phyloP scores from a whole-genome alignment of 2,113 vertebrate species.

The Diadophis punctatus region DNA sequence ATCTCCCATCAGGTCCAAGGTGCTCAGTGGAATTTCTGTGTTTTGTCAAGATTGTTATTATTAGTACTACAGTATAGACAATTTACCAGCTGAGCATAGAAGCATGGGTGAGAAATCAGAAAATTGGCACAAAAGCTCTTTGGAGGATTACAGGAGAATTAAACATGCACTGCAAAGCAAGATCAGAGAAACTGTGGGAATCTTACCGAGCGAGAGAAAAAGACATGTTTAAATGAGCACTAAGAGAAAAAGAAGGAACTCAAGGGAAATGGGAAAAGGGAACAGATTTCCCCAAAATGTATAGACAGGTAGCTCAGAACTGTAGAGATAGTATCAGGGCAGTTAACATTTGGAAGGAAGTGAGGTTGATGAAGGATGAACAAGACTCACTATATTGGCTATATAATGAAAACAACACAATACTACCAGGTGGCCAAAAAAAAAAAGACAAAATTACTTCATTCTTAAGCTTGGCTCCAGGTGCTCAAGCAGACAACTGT shows the following conservation, averaged over 20 bases:
- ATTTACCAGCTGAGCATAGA: background rate
- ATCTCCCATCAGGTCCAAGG: background rate
- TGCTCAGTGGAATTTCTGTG: background rate
- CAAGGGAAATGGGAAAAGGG: background rate
- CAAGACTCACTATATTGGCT: background rate
- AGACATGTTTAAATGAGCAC: background rate
- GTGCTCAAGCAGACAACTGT: background rate
- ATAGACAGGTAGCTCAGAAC: background rate
- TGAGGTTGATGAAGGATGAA: background rate
- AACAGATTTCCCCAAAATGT: background rate
- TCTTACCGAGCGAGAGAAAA: background rate
- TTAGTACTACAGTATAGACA: background rate
- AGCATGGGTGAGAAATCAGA: background rate
- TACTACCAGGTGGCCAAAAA: background rate
- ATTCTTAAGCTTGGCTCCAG: background rate
- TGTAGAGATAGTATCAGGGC: background rate
- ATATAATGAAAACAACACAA: background rate
- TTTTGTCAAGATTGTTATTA: background rate
- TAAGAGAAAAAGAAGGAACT: background rate
- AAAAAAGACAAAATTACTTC: background rate
- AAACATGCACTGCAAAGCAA: background rate
- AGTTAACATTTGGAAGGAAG: background rate
- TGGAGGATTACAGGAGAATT: conserved; percentile 17
- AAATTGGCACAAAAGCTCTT: background rate
- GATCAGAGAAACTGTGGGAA: background rate